These are phyloP conservation scores for Chesias legatella DNA, from an alignment of 2,888 invertebrate species.

Conservation along the genomic window DNA sequence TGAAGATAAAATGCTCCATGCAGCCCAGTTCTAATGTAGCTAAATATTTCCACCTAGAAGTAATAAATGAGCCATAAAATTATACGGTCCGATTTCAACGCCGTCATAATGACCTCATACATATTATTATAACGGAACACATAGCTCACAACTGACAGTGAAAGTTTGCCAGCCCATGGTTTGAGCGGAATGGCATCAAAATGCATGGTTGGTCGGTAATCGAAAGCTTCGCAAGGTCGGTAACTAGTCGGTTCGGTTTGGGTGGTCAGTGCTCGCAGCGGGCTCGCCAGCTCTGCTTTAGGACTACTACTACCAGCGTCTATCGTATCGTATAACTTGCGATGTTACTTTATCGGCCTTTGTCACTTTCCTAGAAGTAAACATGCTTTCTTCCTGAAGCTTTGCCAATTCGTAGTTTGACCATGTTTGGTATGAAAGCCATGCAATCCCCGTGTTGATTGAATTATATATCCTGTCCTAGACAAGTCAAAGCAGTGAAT, in stretches of 20 bases:
- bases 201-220: slow-evolving; percentile 37
- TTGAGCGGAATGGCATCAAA: slow-evolving; percentile 34
- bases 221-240: slow-evolving; percentile 58
- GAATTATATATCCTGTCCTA: too few species aligned
- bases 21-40: too few species aligned
- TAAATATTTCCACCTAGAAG: too few species aligned
- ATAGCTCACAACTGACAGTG: slow-evolving; percentile 24
- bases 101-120: slow-evolving; percentile 16
- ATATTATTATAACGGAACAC: slow-evolving; percentile 16
- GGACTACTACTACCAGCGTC: neutral
- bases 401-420: too few species aligned
- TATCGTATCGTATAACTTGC: neutral
- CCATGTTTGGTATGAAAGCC: too few species aligned
- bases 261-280: slow-evolving; percentile 32
- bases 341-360: too few species aligned
- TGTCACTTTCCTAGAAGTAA: too few species aligned
- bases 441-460: too few species aligned
- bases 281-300: slow-evolving; percentile 5
- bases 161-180: slow-evolving; percentile 34
- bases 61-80: slow-evolving; percentile 5
- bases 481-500: too few species aligned
- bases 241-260: slow-evolving; percentile 44
- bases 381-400: too few species aligned
- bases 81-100: slow-evolving; percentile 7
- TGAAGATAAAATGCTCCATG: too few species aligned